phyloP scores from a whole-genome alignment of 1,140 invertebrate species.

The Drosophila ananassae region DNA sequence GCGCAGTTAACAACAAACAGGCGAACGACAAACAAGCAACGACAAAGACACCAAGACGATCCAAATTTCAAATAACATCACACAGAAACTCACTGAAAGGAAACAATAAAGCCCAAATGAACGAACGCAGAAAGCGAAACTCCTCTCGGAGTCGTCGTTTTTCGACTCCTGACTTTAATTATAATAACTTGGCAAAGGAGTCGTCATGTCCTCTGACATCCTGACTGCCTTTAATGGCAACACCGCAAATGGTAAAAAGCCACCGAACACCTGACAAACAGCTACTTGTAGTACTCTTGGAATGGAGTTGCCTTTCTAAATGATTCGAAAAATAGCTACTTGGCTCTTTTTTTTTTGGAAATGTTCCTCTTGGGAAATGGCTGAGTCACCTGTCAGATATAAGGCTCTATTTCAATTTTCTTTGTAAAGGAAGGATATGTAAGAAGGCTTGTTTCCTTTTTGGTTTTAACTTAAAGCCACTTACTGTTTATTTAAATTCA shows the following conservation, averaged over 20 bases:
- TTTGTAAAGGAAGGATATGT: background rate
- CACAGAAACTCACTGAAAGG: constrained; percentile 37
- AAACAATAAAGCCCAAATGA: constrained; percentile 40
- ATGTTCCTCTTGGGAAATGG: constrained; percentile 27
- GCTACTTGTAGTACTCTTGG: constrained; percentile 9
- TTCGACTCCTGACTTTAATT: constrained; percentile 41
- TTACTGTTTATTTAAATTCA: background rate
- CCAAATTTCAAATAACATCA: constrained; percentile 72
- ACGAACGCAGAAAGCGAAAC: constrained; percentile 39
- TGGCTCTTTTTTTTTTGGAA: constrained; percentile 13
- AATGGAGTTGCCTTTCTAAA: constrained; percentile 39
- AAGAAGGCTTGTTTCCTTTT: background rate
- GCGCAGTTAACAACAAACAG: constrained; percentile 36
- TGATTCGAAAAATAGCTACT: constrained; percentile 33
- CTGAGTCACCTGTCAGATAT: constrained; percentile 25
- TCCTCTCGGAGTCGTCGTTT: constrained; percentile 9
- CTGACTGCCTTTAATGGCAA: constrained; percentile 38
- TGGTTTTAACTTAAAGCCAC: background rate
- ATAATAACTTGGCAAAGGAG: constrained; percentile 27
- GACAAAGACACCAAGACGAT: constrained; percentile 58
- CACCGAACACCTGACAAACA: constrained; percentile 26
- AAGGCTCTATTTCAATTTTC: background rate
- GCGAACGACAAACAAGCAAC: constrained; percentile 35
- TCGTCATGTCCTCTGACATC: constrained; percentile 43
- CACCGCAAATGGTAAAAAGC: constrained; percentile 29